A percentile compares a stretch with the other conserved stretches of the same genome.
Evolutionary conservation across 2,113 vertebrate species (phyloP).

Genomic region (Malurus elegans): DNA sequence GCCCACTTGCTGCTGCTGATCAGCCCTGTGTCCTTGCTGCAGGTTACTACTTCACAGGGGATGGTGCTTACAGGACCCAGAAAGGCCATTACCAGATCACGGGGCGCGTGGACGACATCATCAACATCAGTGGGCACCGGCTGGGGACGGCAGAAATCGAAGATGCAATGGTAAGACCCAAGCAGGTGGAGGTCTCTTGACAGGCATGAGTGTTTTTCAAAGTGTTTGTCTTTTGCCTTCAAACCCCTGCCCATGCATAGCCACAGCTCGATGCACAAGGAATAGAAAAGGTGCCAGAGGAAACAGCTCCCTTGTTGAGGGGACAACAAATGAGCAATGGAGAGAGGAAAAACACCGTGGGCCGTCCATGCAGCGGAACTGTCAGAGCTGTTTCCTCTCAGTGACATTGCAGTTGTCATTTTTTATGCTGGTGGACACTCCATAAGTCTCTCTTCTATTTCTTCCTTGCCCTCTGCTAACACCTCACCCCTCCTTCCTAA

Average conservation of each 20-base stretch:
- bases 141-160: conserved; percentile 91
- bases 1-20: not conserved
- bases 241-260: not conserved
- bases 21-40: not conserved
- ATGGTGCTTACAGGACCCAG: conserved; percentile 80
- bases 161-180: conserved; percentile 84
- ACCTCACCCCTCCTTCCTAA: not conserved
- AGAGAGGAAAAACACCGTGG: not conserved
- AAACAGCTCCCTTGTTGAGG: not conserved
- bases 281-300: not conserved
- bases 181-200: not conserved
- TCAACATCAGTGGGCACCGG: conserved; percentile 90
- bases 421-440: not conserved
- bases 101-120: conserved; percentile 89
- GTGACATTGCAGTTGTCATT: not conserved
- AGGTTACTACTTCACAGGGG: conserved; percentile 91
- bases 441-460: not conserved
- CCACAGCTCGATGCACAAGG: not conserved
- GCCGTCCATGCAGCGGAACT: not conserved
- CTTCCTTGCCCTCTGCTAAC: not conserved
- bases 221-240: not conserved
- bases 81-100: conserved; percentile 91
- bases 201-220: not conserved
- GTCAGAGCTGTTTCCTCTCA: not conserved
- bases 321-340: not conserved